Percentiles rank a stretch among this genome's conserved stretches.
Evolutionary conservation across 2,113 vertebrate genomes (phyloP).

Genomic region (Psittacula cyanocephala): DNA sequence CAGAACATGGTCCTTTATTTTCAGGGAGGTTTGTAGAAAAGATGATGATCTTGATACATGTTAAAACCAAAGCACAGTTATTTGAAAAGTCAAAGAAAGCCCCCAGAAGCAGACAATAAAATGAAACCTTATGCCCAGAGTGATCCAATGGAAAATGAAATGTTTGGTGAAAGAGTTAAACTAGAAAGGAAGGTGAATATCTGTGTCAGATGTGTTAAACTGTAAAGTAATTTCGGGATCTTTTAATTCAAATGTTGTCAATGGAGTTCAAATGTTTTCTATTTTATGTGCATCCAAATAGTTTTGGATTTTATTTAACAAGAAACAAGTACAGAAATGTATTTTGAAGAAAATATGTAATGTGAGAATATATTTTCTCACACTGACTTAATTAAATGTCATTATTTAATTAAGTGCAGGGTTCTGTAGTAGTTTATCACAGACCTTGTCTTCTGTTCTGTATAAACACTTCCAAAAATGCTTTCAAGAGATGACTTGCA

Average conservation of each 20-base stretch:
- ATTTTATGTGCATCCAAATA: neutral
- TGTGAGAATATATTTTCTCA: neutral
- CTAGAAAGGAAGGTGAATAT: neutral
- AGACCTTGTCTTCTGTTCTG: neutral
- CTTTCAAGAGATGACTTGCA: neutral
- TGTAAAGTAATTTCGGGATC: neutral
- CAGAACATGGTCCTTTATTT: conserved; percentile 34
- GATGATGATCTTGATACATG: neutral
- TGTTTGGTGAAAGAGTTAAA: neutral
- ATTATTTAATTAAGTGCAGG: neutral
- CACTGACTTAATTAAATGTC: neutral
- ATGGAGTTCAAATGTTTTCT: neutral
- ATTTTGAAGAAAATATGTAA: neutral
- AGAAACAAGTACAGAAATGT: neutral
- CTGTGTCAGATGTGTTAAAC: neutral
- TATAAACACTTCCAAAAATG: neutral
- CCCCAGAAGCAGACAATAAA: neutral
- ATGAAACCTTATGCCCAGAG: neutral
- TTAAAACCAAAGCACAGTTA: neutral
- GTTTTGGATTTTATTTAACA: neutral
- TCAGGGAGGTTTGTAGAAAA: conserved; percentile 8
- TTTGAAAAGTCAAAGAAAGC: neutral
- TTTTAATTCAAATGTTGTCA: neutral
- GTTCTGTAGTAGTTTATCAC: neutral
- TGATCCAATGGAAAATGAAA: neutral